These are phyloP conservation scores for Aselliscus stoliczkanus DNA, from an alignment of 2,797 vertebrate species.

Conservation along the genomic window DNA sequence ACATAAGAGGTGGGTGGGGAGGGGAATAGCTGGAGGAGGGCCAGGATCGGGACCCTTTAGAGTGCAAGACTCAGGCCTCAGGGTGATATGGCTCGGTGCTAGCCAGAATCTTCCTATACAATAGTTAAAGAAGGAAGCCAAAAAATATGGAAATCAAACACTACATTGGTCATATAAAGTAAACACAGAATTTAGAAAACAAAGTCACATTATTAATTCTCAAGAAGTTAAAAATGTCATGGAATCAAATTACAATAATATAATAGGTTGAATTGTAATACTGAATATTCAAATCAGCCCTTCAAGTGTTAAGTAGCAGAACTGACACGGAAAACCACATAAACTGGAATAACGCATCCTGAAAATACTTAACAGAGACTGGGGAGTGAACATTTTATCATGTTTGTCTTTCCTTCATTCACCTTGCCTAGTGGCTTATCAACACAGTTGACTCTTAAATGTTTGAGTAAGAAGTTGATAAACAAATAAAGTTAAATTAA, in stretches of 20 bases:
- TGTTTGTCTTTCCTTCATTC: neutral
- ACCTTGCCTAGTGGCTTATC: neutral
- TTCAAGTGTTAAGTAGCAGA: neutral
- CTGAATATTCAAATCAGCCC: neutral
- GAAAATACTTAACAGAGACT: neutral
- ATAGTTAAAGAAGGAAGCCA: neutral
- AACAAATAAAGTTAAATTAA: constrained; percentile 18
- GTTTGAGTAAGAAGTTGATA: neutral
- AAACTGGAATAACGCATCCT: neutral
- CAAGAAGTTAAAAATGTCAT: neutral
- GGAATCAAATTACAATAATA: neutral
- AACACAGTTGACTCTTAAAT: neutral
- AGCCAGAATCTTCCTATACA: neutral
- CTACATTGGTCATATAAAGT: neutral
- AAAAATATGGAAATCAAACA: neutral
- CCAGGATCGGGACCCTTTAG: neutral
- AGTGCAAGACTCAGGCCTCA: neutral
- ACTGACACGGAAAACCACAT: neutral
- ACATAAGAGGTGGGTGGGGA: neutral
- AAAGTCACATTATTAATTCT: neutral
- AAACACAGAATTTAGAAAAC: neutral
- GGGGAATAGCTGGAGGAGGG: neutral
- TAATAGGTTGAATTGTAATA: neutral
- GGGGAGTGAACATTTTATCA: neutral
- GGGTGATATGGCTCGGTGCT: fast-evolving